Evolutionary conservation across 2,888 invertebrate genomes (phyloP), one percentile per base, ranked within the genome.

Genomic region (Drosophila melanocephala): DNA sequence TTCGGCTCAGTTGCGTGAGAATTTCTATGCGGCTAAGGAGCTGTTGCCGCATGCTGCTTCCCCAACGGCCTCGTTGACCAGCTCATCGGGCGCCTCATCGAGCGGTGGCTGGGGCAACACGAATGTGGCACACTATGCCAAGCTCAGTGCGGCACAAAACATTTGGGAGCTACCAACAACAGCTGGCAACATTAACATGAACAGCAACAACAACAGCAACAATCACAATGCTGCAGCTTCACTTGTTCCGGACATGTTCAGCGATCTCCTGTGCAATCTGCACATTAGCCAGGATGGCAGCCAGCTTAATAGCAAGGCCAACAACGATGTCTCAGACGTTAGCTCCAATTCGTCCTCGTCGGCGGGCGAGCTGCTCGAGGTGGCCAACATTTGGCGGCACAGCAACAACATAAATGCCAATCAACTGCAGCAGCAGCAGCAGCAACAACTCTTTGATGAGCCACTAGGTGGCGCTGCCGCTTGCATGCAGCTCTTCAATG

Each of bases 401-500:
- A 83, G 72, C 22, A 72, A n/a, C 60, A 80, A 33, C 62, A 74
- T 56, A 52, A 70, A 55, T 37, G 59, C 42, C 68, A 65, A 75
- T 55, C 77, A 79, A 16, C 68, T 79, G 56, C 75, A 47, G 69
- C 72, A 51, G 79, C 75, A 61, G 14, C 35, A 35, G 33, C 72
- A 55, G 78, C 75, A 35, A n/a, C 75, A 63, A 28, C 47, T 85
- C 42, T 83, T 67, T 47, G 85, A 84, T 62, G 86, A 81, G 60
- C 67, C 59, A 30, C 75, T 63, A 61, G 89, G 86, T 6, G 84
- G 81, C 33, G 84, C 79, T 55, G 83, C 94, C 93, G 83, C 94
- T 93, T 93, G 94, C 94, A 94, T 95, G 88, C 95, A 95, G 92
- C 94, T 95, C 74, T 95, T 95, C 92, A 95, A 95, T 72, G 95